phyloP scores from a whole-genome alignment of 2,113 vertebrate genomes.

The Myanophis thanlyinensis region DNA sequence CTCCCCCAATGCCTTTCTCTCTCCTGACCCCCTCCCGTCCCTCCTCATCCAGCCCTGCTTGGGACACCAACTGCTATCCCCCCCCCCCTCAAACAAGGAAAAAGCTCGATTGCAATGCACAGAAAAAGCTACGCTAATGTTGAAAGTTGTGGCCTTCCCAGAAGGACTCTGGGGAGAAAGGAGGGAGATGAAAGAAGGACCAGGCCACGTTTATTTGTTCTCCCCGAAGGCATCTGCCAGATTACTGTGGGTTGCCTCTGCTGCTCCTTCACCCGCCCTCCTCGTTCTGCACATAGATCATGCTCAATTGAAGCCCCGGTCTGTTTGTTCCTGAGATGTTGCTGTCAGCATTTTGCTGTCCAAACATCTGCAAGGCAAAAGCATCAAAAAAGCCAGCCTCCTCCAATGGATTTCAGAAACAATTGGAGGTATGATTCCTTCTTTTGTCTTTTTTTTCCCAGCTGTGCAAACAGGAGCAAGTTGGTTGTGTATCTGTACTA shows the following conservation, averaged over 20 bases:
- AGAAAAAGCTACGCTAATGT: accelerated
- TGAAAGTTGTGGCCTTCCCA: neutral
- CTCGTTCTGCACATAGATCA: neutral
- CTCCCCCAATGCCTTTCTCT: neutral
- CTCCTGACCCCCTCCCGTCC: neutral
- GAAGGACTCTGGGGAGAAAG: neutral
- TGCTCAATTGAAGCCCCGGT: neutral
- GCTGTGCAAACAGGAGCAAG: neutral
- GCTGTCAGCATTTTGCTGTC: neutral
- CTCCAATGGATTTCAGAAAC: neutral
- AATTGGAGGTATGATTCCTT: neutral
- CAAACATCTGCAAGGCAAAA: neutral
- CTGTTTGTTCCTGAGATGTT: neutral
- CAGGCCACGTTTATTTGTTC: neutral
- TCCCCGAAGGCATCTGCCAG: neutral
- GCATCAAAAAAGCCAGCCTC: neutral
- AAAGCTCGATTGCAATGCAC: neutral
- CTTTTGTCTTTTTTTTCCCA: neutral
- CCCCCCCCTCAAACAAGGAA: neutral
- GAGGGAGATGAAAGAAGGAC: neutral
- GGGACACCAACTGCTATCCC: neutral
- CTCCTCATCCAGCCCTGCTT: neutral
- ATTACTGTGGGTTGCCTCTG: neutral
- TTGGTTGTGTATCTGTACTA: neutral
- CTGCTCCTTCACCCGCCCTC: neutral